Evolutionary conservation across 64 coral and sea anemone species (phyloP).

Genomic region (Catalaphyllia jardinei): DNA sequence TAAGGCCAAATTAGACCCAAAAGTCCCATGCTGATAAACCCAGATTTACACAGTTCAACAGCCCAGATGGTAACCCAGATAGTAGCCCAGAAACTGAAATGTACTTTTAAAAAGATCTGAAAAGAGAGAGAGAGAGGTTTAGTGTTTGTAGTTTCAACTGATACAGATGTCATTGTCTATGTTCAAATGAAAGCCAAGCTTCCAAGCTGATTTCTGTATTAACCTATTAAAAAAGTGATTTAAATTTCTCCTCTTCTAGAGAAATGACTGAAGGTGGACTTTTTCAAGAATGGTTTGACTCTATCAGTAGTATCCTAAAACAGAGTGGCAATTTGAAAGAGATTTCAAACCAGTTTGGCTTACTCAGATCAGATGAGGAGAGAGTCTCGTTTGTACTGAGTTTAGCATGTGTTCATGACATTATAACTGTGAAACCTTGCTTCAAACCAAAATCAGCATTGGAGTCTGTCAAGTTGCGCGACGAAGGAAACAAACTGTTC

Average conservation of each 20-base stretch:
- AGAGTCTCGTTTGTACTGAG: conserved; percentile 68
- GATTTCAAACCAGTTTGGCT: conserved; percentile 52
- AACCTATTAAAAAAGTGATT: too few species aligned
- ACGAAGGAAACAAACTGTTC: conserved; percentile 83
- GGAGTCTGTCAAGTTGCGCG: conserved; percentile 55
- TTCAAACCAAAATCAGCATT: conserved; percentile 58
- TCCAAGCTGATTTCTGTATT: too few species aligned
- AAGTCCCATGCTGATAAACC: too few species aligned
- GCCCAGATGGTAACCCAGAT: too few species aligned
- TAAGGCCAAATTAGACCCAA: too few species aligned
- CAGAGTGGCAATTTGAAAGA: conserved; percentile 8
- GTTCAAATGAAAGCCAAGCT: too few species aligned
- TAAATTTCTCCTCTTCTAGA: background rate
- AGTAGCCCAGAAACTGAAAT: too few species aligned
- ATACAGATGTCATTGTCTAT: too few species aligned
- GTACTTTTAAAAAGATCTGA: too few species aligned
- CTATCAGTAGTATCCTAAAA: conserved; percentile 9
- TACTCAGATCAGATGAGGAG: conserved; percentile 68
- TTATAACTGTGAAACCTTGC: conserved; percentile 46
- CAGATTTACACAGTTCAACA: too few species aligned
- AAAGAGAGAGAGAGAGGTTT: too few species aligned
- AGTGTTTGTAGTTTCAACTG: too few species aligned
- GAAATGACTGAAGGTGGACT: background rate
- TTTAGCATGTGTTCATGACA: conserved; percentile 52
- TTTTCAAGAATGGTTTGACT: conserved; percentile 42